Conservation (phyloP, 2,888 invertebrate species). For the Nomada ruficornis region DNA sequence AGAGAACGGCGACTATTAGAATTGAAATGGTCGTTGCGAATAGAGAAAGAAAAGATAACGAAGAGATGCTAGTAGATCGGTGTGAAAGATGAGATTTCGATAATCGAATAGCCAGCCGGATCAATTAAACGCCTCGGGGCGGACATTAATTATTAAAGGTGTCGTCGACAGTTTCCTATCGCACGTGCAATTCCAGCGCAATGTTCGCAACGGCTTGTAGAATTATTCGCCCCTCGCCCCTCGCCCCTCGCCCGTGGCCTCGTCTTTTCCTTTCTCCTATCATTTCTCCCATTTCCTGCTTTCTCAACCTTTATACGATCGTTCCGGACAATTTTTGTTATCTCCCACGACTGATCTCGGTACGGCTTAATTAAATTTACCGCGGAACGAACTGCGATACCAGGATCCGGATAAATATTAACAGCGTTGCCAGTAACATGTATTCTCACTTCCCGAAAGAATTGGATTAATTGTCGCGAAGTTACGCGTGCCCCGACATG, state of each 20-base stretch:
- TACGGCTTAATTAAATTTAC: neutral
- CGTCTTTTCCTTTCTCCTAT: neutral
- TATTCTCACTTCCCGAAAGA: neutral
- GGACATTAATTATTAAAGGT: constrained; percentile 73
- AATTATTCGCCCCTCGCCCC: constrained; percentile 42
- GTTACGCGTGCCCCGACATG: neutral
- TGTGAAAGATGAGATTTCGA: constrained; percentile 72
- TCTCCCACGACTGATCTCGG: neutral
- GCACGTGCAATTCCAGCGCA: constrained; percentile 63
- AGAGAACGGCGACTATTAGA: constrained; percentile 12
- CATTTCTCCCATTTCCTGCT: neutral
- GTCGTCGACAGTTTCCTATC: constrained; percentile 73
- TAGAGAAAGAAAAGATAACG: neutral
- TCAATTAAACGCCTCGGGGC: constrained; percentile 72
- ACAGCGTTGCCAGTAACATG: neutral
- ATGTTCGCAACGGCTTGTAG: constrained; percentile 65
- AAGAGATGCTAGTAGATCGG: constrained; percentile 33
- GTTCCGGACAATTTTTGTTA: neutral
- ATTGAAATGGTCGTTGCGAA: constrained; percentile 17
- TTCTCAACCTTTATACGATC: neutral
- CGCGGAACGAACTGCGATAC: neutral
- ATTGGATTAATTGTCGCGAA: constrained; percentile 16
- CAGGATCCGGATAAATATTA: constrained; percentile 1
- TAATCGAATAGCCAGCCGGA: constrained; percentile 75
- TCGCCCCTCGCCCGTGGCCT: constrained; percentile 17